Percentiles rank a stretch among this genome's conserved stretches.
phyloP scores from a whole-genome alignment of 2,888 invertebrate genomes.

The Thelaira solivaga region DNA sequence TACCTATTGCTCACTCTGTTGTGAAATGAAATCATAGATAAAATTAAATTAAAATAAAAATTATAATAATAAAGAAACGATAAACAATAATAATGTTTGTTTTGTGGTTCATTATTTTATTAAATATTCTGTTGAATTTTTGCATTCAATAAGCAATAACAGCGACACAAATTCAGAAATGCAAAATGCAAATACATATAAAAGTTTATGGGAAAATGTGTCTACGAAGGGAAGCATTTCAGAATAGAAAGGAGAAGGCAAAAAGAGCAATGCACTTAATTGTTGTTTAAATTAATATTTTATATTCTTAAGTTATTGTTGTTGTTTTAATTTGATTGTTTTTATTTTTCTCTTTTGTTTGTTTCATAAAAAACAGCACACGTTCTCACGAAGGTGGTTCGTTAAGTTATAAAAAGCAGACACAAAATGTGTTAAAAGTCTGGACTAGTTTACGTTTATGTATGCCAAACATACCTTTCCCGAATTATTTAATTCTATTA shows the following conservation, averaged over 20 bases:
- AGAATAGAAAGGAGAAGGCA: constrained; percentile 2
- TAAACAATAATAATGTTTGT: constrained; percentile 49
- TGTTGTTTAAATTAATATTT: constrained; percentile 42
- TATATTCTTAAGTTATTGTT: constrained; percentile 3
- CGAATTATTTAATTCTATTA: no score
- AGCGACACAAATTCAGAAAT: no score
- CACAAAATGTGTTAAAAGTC: no score
- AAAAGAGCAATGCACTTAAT: constrained; percentile 54
- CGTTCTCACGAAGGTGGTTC: constrained; percentile 31
- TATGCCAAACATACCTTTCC: no score
- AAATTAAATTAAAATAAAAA: constrained; percentile 1
- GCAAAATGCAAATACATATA: no score
- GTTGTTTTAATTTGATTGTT: neutral
- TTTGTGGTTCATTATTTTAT: constrained; percentile 40
- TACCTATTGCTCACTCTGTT: constrained; percentile 16
- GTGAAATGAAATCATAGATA: constrained; percentile 18
- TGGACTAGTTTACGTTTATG: no score
- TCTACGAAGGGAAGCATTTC: constrained; percentile 3
- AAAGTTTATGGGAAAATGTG: constrained; percentile 14
- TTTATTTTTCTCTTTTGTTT: no score
- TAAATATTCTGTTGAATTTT: constrained; percentile 33
- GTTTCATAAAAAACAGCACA: constrained; percentile 16
- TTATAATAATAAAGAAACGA: neutral
- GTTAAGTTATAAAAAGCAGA: constrained; percentile 1
- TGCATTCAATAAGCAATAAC: no score